Evolutionary conservation across 35 echinoderm and acorn worm genomes (phyloP).

Genomic region (Holothuria glaberrima): DNA sequence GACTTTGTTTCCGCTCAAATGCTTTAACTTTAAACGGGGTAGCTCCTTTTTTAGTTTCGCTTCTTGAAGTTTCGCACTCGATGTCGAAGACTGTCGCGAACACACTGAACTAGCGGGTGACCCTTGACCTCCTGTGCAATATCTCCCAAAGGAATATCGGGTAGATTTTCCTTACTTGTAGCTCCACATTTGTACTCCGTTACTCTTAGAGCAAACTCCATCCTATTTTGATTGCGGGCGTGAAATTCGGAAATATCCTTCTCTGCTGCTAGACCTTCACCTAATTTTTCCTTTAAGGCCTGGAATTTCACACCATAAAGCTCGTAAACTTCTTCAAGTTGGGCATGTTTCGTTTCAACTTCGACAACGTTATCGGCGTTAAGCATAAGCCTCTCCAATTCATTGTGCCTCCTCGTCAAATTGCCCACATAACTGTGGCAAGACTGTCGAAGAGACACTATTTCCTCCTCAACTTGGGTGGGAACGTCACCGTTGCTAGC

Average conservation of each 20-base stretch:
- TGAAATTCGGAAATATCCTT: background rate
- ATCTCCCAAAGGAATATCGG: background rate
- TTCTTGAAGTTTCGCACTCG: background rate
- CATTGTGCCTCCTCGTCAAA: conserved; percentile 4
- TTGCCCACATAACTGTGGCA: conserved; percentile 3
- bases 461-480: background rate
- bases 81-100: background rate
- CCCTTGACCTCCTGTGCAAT: background rate
- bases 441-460: background rate
- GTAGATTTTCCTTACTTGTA: background rate
- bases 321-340: background rate
- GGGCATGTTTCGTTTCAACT: background rate
- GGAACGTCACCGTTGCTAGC: background rate
- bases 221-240: background rate
- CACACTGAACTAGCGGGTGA: background rate
- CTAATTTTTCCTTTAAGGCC: background rate
- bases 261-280: background rate
- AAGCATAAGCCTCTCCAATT: background rate
- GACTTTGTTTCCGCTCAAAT: background rate
- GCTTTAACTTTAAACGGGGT: background rate
- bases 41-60: background rate
- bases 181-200: background rate
- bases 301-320: background rate
- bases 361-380: background rate
- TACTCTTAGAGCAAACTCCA: background rate